phyloP scores from a whole-genome alignment of 37 sponge, comb jelly and placozoan genomes.

The Diacarnus erythraeanus region DNA sequence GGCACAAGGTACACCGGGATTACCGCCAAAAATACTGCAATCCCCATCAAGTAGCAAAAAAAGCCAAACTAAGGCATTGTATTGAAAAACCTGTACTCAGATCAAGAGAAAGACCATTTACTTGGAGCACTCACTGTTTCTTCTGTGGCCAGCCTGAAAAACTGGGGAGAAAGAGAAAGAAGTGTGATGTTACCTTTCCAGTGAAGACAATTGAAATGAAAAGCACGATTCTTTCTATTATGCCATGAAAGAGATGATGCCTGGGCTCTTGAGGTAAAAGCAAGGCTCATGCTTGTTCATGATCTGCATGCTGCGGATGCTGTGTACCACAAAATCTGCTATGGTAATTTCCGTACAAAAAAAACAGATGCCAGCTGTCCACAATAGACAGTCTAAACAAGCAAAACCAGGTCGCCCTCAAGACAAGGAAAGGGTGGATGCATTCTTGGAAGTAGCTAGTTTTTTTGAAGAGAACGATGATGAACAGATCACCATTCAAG shows the following conservation, averaged over 20 bases:
- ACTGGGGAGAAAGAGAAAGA: slow-evolving; percentile 1
- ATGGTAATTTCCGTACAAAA: slow-evolving; percentile 16
- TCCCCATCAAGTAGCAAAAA: no score
- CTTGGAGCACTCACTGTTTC: slow-evolving; percentile 2
- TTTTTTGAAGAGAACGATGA: slow-evolving; percentile 7
- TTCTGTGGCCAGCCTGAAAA: not conserved
- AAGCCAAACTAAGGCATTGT: no score
- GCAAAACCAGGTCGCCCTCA: slow-evolving; percentile 12
- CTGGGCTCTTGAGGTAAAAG: slow-evolving; percentile 25
- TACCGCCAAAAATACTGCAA: no score
- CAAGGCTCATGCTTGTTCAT: slow-evolving; percentile 20
- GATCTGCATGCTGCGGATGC: slow-evolving; percentile 31
- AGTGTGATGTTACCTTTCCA: not conserved
- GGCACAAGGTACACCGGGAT: no score
- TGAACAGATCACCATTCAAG: slow-evolving; percentile 14
- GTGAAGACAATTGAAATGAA: slow-evolving; percentile 32
- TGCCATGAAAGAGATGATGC: slow-evolving; percentile 26
- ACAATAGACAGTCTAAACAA: slow-evolving; percentile 4
- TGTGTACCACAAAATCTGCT: slow-evolving; percentile 21
- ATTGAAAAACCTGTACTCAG: no score
- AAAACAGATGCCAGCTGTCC: slow-evolving; percentile 29
- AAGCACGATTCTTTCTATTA: slow-evolving; percentile 12
- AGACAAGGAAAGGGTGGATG: slow-evolving; percentile 20
- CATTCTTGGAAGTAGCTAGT: slow-evolving; percentile 20
- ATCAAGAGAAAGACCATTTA: no score